Evolutionary conservation across 2,888 invertebrate species (phyloP).

Genomic region (Marasmarcha lunaedactyla): DNA sequence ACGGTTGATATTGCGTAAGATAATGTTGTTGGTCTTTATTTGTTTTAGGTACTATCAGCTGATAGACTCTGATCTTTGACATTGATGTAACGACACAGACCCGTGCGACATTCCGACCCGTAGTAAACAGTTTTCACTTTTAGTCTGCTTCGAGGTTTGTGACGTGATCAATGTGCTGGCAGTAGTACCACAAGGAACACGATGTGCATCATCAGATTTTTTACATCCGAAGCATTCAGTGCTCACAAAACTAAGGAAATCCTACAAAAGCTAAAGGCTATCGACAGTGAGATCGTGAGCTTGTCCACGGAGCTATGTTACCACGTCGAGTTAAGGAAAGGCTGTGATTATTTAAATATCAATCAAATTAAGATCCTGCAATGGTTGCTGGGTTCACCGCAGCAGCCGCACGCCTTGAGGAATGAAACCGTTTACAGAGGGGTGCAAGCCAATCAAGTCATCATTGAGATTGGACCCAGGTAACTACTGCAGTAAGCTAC

Average conservation of each 20-base stretch:
- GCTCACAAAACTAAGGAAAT: slow-evolving; percentile 70
- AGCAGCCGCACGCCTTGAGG: slow-evolving; percentile 71
- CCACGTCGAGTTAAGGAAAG: slow-evolving; percentile 75
- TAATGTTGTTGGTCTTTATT: slow-evolving; percentile 42
- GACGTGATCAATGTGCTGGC: slow-evolving; percentile 16
- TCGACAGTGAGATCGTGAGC: slow-evolving; percentile 52
- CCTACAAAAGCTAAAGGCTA: slow-evolving; percentile 60
- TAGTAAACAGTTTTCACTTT: slow-evolving; percentile 4
- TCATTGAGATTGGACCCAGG: slow-evolving; percentile 93
- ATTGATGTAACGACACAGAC: slow-evolving; percentile 49
- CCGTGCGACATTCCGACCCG: slow-evolving; percentile 11
- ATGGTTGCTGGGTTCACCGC: slow-evolving; percentile 84
- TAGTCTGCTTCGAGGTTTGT: slow-evolving; percentile 10
- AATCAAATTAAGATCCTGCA: slow-evolving; percentile 75
- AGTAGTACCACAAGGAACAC: slow-evolving; percentile 8
- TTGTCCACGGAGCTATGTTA: slow-evolving; percentile 84
- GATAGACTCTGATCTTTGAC: slow-evolving; percentile 52
- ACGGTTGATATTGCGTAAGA: slow-evolving; percentile 44
- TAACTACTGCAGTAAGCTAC: slow-evolving; percentile 34
- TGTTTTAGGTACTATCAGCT: slow-evolving; percentile 38
- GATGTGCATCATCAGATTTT: slow-evolving; percentile 73
- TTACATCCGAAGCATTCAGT: slow-evolving; percentile 72
- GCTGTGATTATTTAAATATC: slow-evolving; percentile 58
- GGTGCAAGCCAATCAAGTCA: slow-evolving; percentile 36
- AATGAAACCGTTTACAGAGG: slow-evolving; percentile 60